Conservation (phyloP, 2,113 vertebrate genomes). For the Pardalotus punctatus region DNA sequence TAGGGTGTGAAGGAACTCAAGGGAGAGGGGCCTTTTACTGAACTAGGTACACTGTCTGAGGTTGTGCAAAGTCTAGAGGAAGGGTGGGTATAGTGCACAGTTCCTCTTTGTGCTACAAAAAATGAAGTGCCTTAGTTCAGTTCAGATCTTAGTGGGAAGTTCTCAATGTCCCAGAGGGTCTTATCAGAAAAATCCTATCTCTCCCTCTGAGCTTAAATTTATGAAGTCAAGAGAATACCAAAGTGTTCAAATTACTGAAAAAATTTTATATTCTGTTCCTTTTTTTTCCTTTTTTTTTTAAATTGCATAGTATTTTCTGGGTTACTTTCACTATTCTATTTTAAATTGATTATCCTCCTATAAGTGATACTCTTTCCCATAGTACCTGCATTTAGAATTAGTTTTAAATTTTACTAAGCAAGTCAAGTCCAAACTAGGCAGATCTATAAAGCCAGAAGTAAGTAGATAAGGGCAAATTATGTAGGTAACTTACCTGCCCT, state of each 20-base stretch:
- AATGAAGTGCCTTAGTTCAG: not conserved
- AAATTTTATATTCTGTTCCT: not conserved
- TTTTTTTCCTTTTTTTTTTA: not conserved
- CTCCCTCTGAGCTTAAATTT: not conserved
- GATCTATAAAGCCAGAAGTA: not conserved
- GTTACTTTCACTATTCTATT: not conserved
- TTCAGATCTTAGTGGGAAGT: not conserved
- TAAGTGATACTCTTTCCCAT: not conserved
- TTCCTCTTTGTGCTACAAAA: not conserved
- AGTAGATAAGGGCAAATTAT: not conserved
- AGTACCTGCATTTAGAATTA: not conserved
- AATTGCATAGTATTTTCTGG: not conserved
- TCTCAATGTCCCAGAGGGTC: not conserved
- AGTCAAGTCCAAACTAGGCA: not conserved
- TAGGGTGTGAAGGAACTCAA: not conserved
- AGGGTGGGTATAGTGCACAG: not conserved
- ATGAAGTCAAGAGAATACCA: not conserved
- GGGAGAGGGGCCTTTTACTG: not conserved
- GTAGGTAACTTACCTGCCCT: not conserved
- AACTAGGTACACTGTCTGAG: not conserved
- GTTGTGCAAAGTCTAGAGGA: not conserved
- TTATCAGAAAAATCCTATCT: not conserved
- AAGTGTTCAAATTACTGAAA: not conserved
- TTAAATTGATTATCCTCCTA: conserved; percentile 12
- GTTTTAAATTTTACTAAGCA: not conserved